These are phyloP conservation scores for Peromyscus californicus DNA, from an alignment of 2,113 vertebrate species.

Conservation along the genomic window DNA sequence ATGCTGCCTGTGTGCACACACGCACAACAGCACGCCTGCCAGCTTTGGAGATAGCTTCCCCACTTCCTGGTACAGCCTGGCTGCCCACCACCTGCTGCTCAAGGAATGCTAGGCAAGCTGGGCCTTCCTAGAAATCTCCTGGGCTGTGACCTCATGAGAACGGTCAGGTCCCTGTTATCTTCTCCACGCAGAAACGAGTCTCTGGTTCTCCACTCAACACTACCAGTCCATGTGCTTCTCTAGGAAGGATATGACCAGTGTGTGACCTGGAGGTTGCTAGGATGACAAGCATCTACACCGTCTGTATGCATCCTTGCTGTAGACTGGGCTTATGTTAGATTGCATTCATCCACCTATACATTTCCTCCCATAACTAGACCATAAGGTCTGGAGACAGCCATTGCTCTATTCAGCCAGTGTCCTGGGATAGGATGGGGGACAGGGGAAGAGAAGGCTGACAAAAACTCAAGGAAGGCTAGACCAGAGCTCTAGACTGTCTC, in stretches of 20 bases:
- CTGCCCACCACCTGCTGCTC: not conserved
- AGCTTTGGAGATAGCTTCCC: accelerated
- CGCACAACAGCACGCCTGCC: accelerated
- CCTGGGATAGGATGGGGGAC: not conserved
- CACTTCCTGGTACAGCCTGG: not conserved
- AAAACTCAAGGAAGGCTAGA: not conserved
- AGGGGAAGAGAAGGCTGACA: too few species aligned
- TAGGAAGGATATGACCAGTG: not conserved
- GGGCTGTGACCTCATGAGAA: not conserved
- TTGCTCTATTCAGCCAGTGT: not conserved
- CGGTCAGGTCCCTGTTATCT: not conserved
- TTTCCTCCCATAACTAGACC: not conserved
- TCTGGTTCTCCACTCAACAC: accelerated
- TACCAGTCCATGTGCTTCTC: not conserved
- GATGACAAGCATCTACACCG: accelerated
- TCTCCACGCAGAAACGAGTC: not conserved
- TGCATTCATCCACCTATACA: not conserved
- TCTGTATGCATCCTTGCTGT: not conserved
- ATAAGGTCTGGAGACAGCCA: accelerated
- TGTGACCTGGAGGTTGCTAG: not conserved
- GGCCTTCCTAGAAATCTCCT: not conserved
- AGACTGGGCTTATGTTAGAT: accelerated
- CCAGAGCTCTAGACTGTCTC: not conserved
- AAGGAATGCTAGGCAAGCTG: not conserved
- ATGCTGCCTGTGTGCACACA: accelerated